These are phyloP conservation scores for Sphenopsis melanotis DNA, from an alignment of 2,797 vertebrate genomes.

Conservation along the genomic window DNA sequence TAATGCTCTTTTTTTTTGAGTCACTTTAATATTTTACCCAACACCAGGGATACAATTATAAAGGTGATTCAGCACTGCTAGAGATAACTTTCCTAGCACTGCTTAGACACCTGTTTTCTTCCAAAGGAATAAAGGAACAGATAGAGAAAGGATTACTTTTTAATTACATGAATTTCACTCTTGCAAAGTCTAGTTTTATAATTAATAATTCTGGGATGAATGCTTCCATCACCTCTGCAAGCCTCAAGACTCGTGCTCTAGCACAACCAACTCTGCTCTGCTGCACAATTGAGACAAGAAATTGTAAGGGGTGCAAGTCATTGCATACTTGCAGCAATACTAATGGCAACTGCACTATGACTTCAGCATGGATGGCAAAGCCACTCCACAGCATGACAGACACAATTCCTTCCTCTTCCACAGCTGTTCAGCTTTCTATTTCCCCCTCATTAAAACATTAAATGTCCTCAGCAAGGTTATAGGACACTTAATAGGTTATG, in stretches of 20 bases:
- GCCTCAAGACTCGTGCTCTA: neutral
- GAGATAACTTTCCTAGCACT: neutral
- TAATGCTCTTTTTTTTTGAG: neutral
- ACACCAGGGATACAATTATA: conserved; percentile 13
- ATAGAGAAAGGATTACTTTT: conserved; percentile 13
- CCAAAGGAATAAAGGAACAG: neutral
- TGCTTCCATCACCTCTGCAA: neutral
- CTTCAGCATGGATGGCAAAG: neutral
- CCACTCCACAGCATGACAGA: neutral
- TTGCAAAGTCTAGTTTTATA: neutral
- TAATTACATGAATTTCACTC: conserved; percentile 6
- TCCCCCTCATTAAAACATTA: neutral
- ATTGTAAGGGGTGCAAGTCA: neutral
- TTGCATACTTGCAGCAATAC: neutral
- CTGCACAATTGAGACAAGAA: neutral
- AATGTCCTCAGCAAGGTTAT: neutral
- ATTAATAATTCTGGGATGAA: neutral
- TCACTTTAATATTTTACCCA: neutral
- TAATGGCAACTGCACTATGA: neutral
- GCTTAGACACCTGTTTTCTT: neutral
- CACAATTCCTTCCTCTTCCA: neutral
- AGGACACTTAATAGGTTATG: neutral
- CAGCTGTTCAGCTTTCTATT: neutral
- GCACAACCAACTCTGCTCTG: neutral
- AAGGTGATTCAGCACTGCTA: neutral